Conservation (phyloP, 2,113 vertebrate genomes). For the Ictidomys tridecemlineatus region DNA sequence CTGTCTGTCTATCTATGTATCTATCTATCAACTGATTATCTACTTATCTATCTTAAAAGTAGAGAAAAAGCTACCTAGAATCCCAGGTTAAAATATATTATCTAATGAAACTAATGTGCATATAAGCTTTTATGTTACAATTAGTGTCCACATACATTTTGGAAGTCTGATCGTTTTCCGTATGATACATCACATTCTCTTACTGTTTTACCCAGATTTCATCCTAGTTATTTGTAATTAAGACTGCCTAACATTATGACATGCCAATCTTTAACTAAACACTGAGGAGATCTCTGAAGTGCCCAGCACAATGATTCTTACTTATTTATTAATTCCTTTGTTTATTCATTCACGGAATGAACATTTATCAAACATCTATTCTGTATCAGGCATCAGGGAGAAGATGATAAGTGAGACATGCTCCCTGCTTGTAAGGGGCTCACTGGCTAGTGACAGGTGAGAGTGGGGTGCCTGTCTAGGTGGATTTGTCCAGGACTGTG, state of each 20-base stretch:
- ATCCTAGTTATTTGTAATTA: constrained; percentile 22
- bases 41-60: neutral
- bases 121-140: neutral
- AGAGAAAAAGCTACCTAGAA: neutral
- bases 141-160: neutral
- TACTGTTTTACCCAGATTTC: constrained; percentile 43
- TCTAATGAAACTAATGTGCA: constrained; percentile 8
- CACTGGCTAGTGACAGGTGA: neutral
- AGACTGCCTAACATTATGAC: neutral
- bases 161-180: neutral
- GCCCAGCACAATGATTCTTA: neutral
- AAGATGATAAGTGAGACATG: neutral
- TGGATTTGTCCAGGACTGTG: neutral
- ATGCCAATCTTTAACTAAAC: constrained; percentile 14
- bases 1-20: no score
- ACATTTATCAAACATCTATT: neutral
- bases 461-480: neutral
- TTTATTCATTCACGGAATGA: neutral
- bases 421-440: neutral
- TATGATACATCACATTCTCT: neutral
- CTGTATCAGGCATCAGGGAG: neutral
- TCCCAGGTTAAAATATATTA: neutral
- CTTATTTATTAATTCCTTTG: constrained; percentile 22
- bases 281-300: neutral
- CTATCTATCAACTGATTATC: no score